Percentiles rank a stretch among this genome's conserved stretches.
Conservation (phyloP, 2,888 invertebrate species). For the Eudemis profundana region DNA sequence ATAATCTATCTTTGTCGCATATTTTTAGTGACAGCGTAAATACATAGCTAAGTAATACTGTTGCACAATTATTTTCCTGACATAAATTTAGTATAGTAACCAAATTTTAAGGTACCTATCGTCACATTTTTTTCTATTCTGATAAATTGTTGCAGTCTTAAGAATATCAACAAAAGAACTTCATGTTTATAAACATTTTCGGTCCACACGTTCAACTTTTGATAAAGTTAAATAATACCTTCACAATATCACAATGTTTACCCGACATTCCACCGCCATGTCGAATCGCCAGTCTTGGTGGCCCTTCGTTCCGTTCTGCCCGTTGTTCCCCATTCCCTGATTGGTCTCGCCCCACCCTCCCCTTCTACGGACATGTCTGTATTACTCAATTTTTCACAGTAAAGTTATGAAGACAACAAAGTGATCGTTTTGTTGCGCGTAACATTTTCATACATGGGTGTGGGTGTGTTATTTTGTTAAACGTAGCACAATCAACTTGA, state of each 20-base stretch:
- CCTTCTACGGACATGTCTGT: conserved; percentile 33
- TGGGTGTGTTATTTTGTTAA: conserved; percentile 9
- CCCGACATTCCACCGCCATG: conserved; percentile 20
- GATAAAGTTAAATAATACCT: too few species aligned
- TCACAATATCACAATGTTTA: conserved; percentile 29
- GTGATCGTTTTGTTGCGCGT: conserved; percentile 26
- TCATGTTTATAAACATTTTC: not conserved
- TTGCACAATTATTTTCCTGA: too few species aligned
- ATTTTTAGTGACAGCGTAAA: too few species aligned
- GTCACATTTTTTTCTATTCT: too few species aligned
- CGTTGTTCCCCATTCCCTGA: conserved; percentile 40
- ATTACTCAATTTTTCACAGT: conserved; percentile 42
- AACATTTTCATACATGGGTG: conserved; percentile 13
- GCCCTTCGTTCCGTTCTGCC: conserved; percentile 23
- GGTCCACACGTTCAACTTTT: too few species aligned
- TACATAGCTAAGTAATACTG: too few species aligned
- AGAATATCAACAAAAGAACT: not conserved
- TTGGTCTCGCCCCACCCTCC: conserved; percentile 43
- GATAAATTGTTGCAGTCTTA: too few species aligned
- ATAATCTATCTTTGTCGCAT: too few species aligned
- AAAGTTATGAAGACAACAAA: conserved; percentile 33
- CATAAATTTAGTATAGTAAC: too few species aligned
- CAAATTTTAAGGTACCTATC: too few species aligned
- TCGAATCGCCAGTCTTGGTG: conserved; percentile 20
- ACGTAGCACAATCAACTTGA: not conserved